Percentiles rank a stretch among this genome's conserved stretches.
Conservation (phyloP, 2,797 vertebrate genomes). For the Galaxias olidus region DNA sequence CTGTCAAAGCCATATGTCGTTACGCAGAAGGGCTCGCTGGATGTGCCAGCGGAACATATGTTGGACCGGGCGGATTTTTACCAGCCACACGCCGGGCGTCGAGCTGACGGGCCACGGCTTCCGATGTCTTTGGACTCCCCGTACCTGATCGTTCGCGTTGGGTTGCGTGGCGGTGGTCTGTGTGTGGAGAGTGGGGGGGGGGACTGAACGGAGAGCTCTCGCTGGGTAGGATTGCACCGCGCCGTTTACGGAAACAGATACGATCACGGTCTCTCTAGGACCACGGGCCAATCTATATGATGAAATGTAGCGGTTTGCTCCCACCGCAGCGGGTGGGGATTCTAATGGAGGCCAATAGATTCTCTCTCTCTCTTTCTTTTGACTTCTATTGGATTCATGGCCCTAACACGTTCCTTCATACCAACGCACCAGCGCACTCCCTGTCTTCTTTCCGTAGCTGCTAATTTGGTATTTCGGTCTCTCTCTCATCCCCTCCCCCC, state of each 20-base stretch:
- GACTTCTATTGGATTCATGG: too few relatives aligned
- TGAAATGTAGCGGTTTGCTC: constrained; percentile 27
- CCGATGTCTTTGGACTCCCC: constrained; percentile 29
- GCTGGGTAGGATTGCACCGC: constrained; percentile 10
- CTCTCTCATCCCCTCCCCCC: constrained; percentile 15
- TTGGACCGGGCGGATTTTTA: neutral
- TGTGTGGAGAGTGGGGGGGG: too few relatives aligned
- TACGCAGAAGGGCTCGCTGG: neutral
- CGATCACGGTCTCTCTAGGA: constrained; percentile 3
- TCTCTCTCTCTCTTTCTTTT: neutral
- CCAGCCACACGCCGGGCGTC: neutral
- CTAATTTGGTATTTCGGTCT: constrained; percentile 23
- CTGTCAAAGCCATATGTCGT: constrained; percentile 29
- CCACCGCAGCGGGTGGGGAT: constrained; percentile 4
- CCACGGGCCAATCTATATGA: constrained; percentile 25
- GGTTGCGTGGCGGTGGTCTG: constrained; percentile 26
- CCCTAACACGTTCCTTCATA: neutral
- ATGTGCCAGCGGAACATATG: neutral
- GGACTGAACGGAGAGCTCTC: constrained; percentile 31
- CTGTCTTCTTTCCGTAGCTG: constrained; percentile 1
- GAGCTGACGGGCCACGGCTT: too few relatives aligned
- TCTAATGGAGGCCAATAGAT: constrained; percentile 18
- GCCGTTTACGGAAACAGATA: constrained; percentile 23
- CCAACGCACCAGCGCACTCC: neutral
- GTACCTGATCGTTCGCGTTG: constrained; percentile 18